Percentiles rank a stretch among this genome's conserved stretches.
These are phyloP conservation scores for Eupelmus urozonus DNA, from an alignment of 2,888 invertebrate species.

Conservation along the genomic window DNA sequence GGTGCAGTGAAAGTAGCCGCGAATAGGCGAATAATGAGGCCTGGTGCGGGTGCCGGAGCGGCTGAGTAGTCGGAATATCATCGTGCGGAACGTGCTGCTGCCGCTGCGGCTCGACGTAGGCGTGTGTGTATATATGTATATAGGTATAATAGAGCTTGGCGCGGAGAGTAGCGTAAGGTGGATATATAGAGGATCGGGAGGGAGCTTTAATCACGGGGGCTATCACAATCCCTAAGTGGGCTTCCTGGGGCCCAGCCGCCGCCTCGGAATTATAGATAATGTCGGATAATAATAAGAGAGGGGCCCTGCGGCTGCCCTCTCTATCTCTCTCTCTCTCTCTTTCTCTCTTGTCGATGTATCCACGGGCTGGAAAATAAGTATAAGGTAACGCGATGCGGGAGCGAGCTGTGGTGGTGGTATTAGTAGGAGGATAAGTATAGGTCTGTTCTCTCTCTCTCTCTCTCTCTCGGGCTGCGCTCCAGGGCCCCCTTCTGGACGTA, in stretches of 20 bases:
- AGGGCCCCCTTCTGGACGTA: constrained; percentile 64
- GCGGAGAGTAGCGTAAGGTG: no score
- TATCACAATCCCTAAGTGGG: constrained; percentile 77
- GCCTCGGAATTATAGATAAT: constrained; percentile 77
- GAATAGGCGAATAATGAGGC: constrained; percentile 40
- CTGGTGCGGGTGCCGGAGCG: no score
- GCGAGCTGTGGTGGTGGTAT: constrained; percentile 70
- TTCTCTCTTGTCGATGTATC: constrained; percentile 59
- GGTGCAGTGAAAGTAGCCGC: constrained; percentile 28
- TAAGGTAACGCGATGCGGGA: constrained; percentile 70
- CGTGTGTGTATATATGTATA: neutral
- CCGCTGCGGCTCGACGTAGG: neutral
- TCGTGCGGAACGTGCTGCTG: neutral
- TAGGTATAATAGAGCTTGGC: no score
- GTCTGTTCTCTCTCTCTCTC: no score
- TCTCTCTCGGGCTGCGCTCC: constrained; percentile 66
- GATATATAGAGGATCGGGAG: constrained; percentile 57
- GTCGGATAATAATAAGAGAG: constrained; percentile 77
- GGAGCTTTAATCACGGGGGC: constrained; percentile 76
- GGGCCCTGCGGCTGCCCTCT: constrained; percentile 63
- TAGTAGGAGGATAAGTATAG: constrained; percentile 77
- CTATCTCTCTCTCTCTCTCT: constrained; percentile 7
- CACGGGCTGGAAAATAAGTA: constrained; percentile 74
- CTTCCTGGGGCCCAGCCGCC: constrained; percentile 77
- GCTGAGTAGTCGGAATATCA: no score